Evolutionary conservation across 2,113 vertebrate species (phyloP).

Genomic region (Galeopterus variegatus): DNA sequence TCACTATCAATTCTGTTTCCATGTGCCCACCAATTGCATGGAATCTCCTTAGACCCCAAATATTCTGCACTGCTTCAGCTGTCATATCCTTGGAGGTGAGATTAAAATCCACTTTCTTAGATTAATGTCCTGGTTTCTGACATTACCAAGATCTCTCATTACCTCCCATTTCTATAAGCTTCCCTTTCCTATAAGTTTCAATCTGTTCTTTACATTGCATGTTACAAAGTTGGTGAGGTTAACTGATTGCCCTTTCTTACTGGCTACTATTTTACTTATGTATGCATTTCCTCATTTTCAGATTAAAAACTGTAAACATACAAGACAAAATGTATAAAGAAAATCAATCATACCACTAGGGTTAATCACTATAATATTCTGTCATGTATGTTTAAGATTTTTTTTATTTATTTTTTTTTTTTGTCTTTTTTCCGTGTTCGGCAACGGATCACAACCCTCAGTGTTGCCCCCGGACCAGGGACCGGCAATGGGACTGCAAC

Average conservation of each 20-base stretch:
- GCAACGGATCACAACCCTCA: too few relatives aligned
- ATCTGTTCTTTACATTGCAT: background rate
- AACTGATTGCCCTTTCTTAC: background rate
- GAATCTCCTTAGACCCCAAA: background rate
- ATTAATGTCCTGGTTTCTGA: background rate
- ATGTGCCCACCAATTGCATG: background rate
- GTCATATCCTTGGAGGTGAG: background rate
- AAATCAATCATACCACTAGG: background rate
- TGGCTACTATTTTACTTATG: background rate
- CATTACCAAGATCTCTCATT: background rate
- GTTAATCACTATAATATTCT: background rate
- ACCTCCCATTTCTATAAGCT: too few relatives aligned
- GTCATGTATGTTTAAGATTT: background rate
- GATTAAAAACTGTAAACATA: background rate
- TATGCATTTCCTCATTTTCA: background rate
- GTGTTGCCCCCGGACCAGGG: too few relatives aligned
- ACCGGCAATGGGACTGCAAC: too few relatives aligned
- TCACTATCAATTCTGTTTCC: background rate
- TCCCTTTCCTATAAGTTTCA: background rate
- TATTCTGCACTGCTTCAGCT: background rate
- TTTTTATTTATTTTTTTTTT: too few relatives aligned
- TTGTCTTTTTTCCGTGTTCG: too few relatives aligned
- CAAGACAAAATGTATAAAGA: background rate
- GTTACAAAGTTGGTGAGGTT: background rate
- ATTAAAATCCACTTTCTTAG: background rate